Evolutionary conservation across 1,140 invertebrate genomes (phyloP), one percentile per base, ranked within the genome.

Genomic region (Pseudomyrmex flavicornis): DNA sequence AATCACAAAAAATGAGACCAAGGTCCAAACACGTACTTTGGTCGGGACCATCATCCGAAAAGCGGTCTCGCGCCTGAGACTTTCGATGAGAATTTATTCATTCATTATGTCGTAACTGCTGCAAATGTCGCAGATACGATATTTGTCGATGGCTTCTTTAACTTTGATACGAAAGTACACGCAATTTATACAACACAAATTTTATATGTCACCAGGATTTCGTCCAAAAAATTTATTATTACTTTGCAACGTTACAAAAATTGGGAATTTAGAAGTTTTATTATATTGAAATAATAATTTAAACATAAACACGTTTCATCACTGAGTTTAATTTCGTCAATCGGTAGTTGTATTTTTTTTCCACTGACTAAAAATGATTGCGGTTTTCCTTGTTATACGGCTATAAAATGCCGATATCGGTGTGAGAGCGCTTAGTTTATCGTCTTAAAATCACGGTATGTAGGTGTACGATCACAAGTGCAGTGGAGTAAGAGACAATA

Each of bases 1-100:
- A 93, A 94, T 93, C 93, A 94, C 93, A 93, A 94, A 93, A 92
- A 92, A 88, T 91, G 91, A 93, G 93, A 94, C 93, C 92, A 93
- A 92, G 90, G 92, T 91, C 92, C 90, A 88, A 89, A 86, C 86
- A 73, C 63, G 77, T 76, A 62, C 68, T 79, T 69, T 90, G 83
- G 68, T 83, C 86, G 69, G 88, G 87, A 91, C 73, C 83, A 68
- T 89, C 77, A 83, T 68, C 56, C 83, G 44, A 87, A 76, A 86
- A 86, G 88, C 85, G 86, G 82, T 83, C 90, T 91, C 87, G 86
- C 70, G 80, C 80, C 80, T 89, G 80, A 84, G 80, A 84, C 66
- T 88, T 86, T 76, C 62, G 75, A 86, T 80, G 63, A 85, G 35
- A 52, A 65, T 82, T 82, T 48, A 15, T 75, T 54, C 22, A 44